Evolutionary conservation across 2,797 vertebrate genomes (phyloP).

Genomic region (Allobates femoralis): DNA sequence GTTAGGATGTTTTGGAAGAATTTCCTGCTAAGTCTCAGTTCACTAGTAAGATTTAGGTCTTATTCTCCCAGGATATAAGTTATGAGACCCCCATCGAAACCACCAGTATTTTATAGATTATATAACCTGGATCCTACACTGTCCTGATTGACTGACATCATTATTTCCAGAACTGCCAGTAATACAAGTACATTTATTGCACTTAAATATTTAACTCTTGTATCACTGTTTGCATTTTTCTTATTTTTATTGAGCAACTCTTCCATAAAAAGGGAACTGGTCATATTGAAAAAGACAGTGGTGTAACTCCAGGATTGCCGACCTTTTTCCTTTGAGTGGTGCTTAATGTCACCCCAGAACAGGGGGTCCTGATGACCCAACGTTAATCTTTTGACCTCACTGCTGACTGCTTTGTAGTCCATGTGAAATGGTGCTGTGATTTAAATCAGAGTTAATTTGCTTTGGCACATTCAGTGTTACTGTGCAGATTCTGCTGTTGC

Average conservation of each 20-base stretch:
- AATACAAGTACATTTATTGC: neutral
- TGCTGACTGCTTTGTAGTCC: too few species aligned
- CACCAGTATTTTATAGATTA: neutral
- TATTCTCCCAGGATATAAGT: constrained; percentile 3
- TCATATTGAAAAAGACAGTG: too few species aligned
- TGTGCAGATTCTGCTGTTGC: too few species aligned
- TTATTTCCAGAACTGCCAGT: neutral
- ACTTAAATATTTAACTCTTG: neutral
- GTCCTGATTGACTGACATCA: neutral
- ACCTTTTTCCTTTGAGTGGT: too few species aligned
- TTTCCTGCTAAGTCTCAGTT: constrained; percentile 16
- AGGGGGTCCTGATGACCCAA: too few species aligned
- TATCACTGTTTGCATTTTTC: too few species aligned
- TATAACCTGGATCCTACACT: neutral
- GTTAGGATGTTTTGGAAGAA: neutral
- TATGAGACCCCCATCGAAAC: constrained; percentile 1
- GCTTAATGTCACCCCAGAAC: too few species aligned
- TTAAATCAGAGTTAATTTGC: too few species aligned
- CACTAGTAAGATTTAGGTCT: constrained; percentile 7
- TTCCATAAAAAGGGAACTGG: neutral
- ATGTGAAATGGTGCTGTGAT: too few species aligned
- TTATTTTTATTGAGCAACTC: neutral
- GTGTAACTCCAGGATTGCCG: too few species aligned
- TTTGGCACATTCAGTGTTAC: too few species aligned
- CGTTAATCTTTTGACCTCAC: too few species aligned